phyloP scores from a whole-genome alignment of 2,113 vertebrate species.

The Carassius auratus region DNA sequence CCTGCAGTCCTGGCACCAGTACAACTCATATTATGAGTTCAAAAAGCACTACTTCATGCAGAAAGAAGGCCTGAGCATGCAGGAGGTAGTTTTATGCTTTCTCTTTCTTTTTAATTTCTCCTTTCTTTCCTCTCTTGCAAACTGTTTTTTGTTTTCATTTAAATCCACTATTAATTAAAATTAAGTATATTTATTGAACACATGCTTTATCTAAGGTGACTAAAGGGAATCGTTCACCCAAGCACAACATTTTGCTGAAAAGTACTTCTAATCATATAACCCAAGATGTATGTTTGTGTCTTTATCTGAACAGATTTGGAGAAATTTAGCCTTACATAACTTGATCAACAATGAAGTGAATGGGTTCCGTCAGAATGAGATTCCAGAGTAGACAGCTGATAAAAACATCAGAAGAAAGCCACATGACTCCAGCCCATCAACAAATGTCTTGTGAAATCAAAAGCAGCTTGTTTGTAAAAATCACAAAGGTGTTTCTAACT shows the following conservation, averaged over 20 bases:
- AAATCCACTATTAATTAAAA: background rate
- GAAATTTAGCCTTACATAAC: too few relatives aligned
- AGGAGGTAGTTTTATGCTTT: conserved; percentile 66
- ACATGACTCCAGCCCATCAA: too few relatives aligned
- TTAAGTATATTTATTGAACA: background rate
- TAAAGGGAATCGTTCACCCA: background rate
- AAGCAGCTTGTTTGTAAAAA: too few relatives aligned
- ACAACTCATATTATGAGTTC: conserved; percentile 96
- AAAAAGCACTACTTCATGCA: conserved; percentile 98
- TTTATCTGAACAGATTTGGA: too few relatives aligned
- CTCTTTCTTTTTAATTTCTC: background rate
- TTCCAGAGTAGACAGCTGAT: too few relatives aligned
- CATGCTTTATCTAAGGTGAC: background rate
- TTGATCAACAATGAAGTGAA: too few relatives aligned
- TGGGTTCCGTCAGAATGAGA: too few relatives aligned
- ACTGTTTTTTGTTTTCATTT: background rate
- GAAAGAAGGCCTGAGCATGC: conserved; percentile 79
- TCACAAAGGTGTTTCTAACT: too few relatives aligned
- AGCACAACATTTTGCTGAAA: background rate
- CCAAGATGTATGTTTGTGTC: background rate
- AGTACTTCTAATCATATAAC: background rate
- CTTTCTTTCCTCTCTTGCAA: background rate
- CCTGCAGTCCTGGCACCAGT: conserved; percentile 94
- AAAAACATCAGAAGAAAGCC: too few relatives aligned
- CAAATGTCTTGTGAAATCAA: too few relatives aligned